A percentile compares a stretch with the other conserved stretches of the same genome.
These are phyloP conservation scores for Stegostoma tigrinum DNA, from an alignment of 2,113 vertebrate species.

Conservation along the genomic window DNA sequence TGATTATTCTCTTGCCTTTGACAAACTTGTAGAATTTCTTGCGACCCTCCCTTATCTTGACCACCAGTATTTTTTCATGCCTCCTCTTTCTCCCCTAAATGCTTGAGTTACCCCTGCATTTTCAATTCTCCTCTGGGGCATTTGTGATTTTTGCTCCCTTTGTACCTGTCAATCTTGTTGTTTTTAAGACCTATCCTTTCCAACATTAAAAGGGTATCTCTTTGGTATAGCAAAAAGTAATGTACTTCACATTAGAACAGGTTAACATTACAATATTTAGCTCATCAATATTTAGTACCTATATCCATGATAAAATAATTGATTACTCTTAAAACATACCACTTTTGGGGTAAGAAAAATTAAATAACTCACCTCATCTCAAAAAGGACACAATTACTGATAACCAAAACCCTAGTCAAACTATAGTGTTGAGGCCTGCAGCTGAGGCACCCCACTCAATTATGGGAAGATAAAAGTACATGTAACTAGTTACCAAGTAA, in stretches of 20 bases:
- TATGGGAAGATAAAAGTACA: background rate
- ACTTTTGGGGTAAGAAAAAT: background rate
- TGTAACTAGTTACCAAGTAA: background rate
- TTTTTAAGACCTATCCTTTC: no score
- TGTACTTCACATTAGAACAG: background rate
- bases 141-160: no score
- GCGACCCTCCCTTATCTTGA: no score
- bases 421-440: background rate
- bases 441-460: background rate
- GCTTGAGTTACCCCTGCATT: no score
- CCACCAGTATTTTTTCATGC: no score
- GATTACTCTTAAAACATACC: background rate
- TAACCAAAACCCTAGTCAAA: background rate
- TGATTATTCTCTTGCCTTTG: no score
- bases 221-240: background rate
- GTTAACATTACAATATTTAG: no score
- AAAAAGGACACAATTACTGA: background rate
- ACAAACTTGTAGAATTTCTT: no score
- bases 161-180: no score
- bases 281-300: background rate
- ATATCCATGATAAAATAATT: background rate
- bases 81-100: no score
- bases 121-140: no score
- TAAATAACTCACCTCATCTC: background rate
- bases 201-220: background rate